Percentiles rank a stretch among this genome's conserved stretches.
Conservation (phyloP, 2,888 invertebrate species). For the Cheilosia pagana region DNA sequence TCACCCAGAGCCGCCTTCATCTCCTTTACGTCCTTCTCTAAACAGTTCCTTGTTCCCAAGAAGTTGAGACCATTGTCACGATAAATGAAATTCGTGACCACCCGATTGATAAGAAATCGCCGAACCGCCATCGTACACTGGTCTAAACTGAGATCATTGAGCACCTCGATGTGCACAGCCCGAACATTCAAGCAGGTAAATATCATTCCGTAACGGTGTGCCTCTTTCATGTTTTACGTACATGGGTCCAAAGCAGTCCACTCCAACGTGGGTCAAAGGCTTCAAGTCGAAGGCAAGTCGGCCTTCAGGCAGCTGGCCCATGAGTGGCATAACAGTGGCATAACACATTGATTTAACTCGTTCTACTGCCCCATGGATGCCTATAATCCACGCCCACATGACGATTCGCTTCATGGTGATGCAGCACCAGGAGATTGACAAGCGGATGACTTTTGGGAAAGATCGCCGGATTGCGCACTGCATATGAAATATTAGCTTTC, state of each 20-base stretch:
- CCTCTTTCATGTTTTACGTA: slow-evolving; percentile 12
- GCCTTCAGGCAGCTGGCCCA: slow-evolving; percentile 18
- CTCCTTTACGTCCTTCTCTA: not conserved
- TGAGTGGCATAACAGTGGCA: not conserved
- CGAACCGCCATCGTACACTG: slow-evolving; percentile 4
- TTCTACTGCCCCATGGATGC: slow-evolving; percentile 6
- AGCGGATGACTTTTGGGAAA: slow-evolving; percentile 11
- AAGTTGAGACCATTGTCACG: slow-evolving; percentile 35
- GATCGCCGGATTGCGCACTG: slow-evolving; percentile 18
- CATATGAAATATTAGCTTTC: not conserved
- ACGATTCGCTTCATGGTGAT: slow-evolving; percentile 21
- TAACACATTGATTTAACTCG: slow-evolving; percentile 8
- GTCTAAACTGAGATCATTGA: slow-evolving; percentile 25
- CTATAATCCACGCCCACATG: slow-evolving; percentile 16
- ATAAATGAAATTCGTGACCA: slow-evolving; percentile 12
- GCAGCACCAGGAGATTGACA: slow-evolving; percentile 4
- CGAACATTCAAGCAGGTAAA: slow-evolving; percentile 11
- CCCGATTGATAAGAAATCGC: slow-evolving; percentile 14
- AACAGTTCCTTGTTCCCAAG: not conserved
- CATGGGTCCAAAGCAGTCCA: slow-evolving; percentile 23
- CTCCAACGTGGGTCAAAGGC: slow-evolving; percentile 19
- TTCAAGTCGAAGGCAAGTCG: slow-evolving; percentile 1
- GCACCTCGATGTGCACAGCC: slow-evolving; percentile 10
- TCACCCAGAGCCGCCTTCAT: not conserved
- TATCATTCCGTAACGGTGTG: slow-evolving; percentile 26